Percentiles rank a stretch among this genome's conserved stretches.
Evolutionary conservation across 1,140 invertebrate species (phyloP).

Genomic region (Ostrea denselamellosa): DNA sequence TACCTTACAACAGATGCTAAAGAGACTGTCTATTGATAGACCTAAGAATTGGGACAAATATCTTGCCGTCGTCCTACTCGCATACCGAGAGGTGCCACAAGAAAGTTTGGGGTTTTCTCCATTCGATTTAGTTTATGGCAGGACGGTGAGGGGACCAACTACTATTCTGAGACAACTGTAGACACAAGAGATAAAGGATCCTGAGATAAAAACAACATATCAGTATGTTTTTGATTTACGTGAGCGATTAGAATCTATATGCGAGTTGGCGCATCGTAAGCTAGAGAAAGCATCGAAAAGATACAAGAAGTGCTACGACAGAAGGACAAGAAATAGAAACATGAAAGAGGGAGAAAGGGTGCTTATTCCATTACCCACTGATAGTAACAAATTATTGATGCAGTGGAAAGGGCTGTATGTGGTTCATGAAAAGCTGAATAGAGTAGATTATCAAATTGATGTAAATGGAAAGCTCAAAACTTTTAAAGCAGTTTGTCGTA

Average conservation of each 20-base stretch:
- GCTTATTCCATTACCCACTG: conserved; percentile 43
- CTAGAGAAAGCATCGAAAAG: conserved; percentile 48
- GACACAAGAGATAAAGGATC: conserved; percentile 37
- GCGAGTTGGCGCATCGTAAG: conserved; percentile 54
- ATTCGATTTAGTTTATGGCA: conserved; percentile 69
- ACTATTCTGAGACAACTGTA: conserved; percentile 57
- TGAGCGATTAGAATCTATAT: conserved; percentile 55
- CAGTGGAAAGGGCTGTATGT: no score
- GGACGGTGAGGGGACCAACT: conserved; percentile 63
- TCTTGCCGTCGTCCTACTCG: conserved; percentile 52
- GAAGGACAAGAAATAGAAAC: conserved; percentile 24
- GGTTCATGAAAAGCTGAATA: no score
- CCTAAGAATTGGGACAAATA: conserved; percentile 61
- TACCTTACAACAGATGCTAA: conserved; percentile 54
- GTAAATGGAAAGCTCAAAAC: no score
- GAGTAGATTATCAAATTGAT: no score
- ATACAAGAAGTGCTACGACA: conserved; percentile 52
- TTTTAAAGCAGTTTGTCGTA: conserved; percentile 47
- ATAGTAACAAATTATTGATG: no score
- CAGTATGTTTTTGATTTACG: no score
- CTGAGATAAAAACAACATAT: conserved; percentile 49
- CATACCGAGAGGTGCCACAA: conserved; percentile 58
- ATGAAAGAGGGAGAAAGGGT: conserved; percentile 42
- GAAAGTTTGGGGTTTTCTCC: conserved; percentile 61
- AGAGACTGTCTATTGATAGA: conserved; percentile 50